Percentiles rank a stretch among this genome's conserved stretches.
Evolutionary conservation across 1,140 invertebrate species (phyloP).

Genomic region (Drosophila azteca): DNA sequence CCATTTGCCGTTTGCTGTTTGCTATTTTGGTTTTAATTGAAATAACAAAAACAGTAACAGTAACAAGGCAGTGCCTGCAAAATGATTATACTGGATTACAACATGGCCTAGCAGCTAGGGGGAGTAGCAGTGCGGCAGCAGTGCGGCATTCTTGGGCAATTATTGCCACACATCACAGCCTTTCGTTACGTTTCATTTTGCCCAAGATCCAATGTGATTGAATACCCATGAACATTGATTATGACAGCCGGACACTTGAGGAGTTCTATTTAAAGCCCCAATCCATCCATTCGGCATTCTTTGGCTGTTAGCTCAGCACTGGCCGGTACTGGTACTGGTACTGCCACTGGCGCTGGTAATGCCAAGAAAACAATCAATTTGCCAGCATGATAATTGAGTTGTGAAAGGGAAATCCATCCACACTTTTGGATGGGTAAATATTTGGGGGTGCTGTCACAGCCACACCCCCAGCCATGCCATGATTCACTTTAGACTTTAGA

Average conservation of each 20-base stretch:
- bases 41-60: slow-evolving; percentile 55
- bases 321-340: not conserved
- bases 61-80: slow-evolving; percentile 42
- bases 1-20: slow-evolving; percentile 34
- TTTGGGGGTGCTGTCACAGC: not conserved
- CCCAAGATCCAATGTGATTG: slow-evolving; percentile 47
- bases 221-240: slow-evolving; percentile 69
- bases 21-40: slow-evolving; percentile 69
- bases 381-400: slow-evolving; percentile 35
- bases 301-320: slow-evolving; percentile 46
- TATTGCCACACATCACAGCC: slow-evolving; percentile 69
- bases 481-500: slow-evolving; percentile 45
- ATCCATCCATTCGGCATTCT: slow-evolving; percentile 43
- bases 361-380: slow-evolving; percentile 16
- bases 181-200: slow-evolving; percentile 43
- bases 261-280: slow-evolving; percentile 61
- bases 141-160: slow-evolving; percentile 70
- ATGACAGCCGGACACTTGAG: slow-evolving; percentile 71
- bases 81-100: slow-evolving; percentile 75
- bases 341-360: no score
- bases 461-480: slow-evolving; percentile 28
- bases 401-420: slow-evolving; percentile 45
- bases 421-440: slow-evolving; percentile 19
- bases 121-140: not conserved
- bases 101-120: slow-evolving; percentile 33